These are phyloP conservation scores for Drosophila sordidapex DNA, from an alignment of 2,888 invertebrate genomes.

Conservation along the genomic window DNA sequence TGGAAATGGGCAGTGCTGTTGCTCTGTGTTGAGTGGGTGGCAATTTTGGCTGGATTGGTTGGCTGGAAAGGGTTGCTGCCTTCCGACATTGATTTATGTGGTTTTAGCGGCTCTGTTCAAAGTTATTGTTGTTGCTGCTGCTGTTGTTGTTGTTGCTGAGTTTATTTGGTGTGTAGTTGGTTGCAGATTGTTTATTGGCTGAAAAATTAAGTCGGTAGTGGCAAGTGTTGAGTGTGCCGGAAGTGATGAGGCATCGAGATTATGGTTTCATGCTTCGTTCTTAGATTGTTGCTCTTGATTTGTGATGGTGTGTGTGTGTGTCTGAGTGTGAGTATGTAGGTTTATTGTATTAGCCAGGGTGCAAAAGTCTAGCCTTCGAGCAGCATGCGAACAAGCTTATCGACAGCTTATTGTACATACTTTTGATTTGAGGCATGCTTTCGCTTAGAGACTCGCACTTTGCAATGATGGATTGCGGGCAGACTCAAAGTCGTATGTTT, in stretches of 20 bases:
- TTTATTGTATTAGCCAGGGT: slow-evolving; percentile 17
- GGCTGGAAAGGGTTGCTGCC: slow-evolving; percentile 6
- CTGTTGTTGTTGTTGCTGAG: slow-evolving; percentile 26
- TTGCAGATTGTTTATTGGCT: slow-evolving; percentile 65
- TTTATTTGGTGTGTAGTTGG: slow-evolving; percentile 51
- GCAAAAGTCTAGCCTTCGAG: slow-evolving; percentile 6
- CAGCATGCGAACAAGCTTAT: not conserved
- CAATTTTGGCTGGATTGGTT: slow-evolving; percentile 29
- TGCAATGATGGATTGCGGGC: not conserved
- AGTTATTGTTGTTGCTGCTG: slow-evolving; percentile 12
- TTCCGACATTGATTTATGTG: slow-evolving; percentile 77
- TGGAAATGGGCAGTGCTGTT: slow-evolving; percentile 11
- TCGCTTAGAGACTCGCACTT: not conserved
- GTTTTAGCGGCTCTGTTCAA: slow-evolving; percentile 56
- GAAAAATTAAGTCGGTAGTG: slow-evolving; percentile 65
- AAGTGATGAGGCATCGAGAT: slow-evolving; percentile 61
- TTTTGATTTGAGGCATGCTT: slow-evolving; percentile 6
- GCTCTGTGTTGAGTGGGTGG: slow-evolving; percentile 8
- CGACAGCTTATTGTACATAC: not conserved
- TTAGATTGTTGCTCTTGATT: slow-evolving; percentile 32
- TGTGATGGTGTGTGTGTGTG: not conserved
- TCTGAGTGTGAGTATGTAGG: not conserved
- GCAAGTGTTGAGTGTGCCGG: slow-evolving; percentile 51
- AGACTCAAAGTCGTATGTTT: not conserved
- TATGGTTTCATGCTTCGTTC: slow-evolving; percentile 57